Conservation (phyloP, 2,888 invertebrate species). For the Arenicola marina region DNA sequence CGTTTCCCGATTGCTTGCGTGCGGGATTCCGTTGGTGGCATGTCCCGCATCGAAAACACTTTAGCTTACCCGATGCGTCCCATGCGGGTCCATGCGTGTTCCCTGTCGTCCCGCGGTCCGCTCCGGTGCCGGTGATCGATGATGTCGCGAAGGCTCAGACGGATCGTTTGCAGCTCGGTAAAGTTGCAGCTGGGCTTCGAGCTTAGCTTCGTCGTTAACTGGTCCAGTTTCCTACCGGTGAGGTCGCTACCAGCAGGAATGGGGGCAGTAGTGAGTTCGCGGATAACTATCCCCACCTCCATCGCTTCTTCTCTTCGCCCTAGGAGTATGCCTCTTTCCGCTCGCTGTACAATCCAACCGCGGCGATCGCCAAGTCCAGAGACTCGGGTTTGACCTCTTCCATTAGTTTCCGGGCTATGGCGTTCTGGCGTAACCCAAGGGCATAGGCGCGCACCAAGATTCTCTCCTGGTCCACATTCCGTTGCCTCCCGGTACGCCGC, state of each 20-base stretch:
- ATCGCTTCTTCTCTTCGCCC: not conserved
- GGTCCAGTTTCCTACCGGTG: not conserved
- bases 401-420: not conserved
- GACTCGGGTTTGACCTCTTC: not conserved
- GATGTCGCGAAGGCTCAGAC: no score
- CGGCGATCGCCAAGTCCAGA: not conserved
- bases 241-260: no score
- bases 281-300: no score
- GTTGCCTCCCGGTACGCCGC: no score
- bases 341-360: not conserved
- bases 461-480: no score
- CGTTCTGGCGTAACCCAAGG: no score
- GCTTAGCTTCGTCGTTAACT: not conserved
- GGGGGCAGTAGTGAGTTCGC: no score
- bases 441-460: no score
- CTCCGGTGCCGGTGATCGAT: not conserved
- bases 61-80: not conserved
- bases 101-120: not conserved
- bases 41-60: not conserved
- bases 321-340: not conserved
- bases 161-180: no score
- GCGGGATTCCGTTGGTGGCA: not conserved
- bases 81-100: not conserved
- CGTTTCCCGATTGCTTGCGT: slow-evolving; percentile 2
- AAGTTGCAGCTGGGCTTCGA: no score